phyloP scores from a whole-genome alignment of 2,797 vertebrate genomes.

The Lophius americanus region DNA sequence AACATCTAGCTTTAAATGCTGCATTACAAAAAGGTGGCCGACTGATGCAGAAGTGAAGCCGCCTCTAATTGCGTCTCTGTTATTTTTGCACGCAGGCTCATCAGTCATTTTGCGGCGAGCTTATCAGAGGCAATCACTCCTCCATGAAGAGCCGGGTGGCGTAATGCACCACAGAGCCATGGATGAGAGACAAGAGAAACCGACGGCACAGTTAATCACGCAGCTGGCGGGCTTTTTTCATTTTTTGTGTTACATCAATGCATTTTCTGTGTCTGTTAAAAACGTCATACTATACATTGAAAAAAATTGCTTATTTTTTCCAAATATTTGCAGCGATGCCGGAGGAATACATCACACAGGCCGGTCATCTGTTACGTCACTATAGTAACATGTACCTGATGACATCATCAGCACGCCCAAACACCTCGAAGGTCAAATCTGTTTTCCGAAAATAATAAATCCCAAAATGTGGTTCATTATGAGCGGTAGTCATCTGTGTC shows the following conservation, averaged over 20 bases:
- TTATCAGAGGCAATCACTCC: slow-evolving; percentile 50
- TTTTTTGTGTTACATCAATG: not conserved
- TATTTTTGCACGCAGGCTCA: slow-evolving; percentile 31
- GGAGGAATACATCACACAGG: slow-evolving; percentile 49
- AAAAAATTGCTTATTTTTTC: not conserved
- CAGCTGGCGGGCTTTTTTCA: slow-evolving; percentile 31
- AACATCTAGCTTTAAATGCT: slow-evolving; percentile 14
- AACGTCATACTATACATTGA: not conserved
- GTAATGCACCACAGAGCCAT: slow-evolving; percentile 36
- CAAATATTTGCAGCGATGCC: slow-evolving; percentile 9
- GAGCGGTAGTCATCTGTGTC: slow-evolving; percentile 46
- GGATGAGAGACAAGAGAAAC: slow-evolving; percentile 29
- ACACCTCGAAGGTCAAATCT: slow-evolving; percentile 29
- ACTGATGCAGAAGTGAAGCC: slow-evolving; percentile 15
- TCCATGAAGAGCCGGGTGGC: slow-evolving; percentile 46
- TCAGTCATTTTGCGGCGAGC: slow-evolving; percentile 54
- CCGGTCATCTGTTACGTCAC: slow-evolving; percentile 29
- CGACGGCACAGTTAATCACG: slow-evolving; percentile 45
- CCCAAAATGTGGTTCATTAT: slow-evolving; percentile 41
- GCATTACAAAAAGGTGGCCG: not conserved
- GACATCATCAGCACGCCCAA: slow-evolving; percentile 18
- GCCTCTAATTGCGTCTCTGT: slow-evolving; percentile 31
- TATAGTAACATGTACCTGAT: slow-evolving; percentile 15
- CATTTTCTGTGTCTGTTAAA: slow-evolving; percentile 2
- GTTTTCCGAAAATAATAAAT: slow-evolving; percentile 35